Conservation (phyloP, 2,888 invertebrate species). For the Parnassius smintheus region DNA sequence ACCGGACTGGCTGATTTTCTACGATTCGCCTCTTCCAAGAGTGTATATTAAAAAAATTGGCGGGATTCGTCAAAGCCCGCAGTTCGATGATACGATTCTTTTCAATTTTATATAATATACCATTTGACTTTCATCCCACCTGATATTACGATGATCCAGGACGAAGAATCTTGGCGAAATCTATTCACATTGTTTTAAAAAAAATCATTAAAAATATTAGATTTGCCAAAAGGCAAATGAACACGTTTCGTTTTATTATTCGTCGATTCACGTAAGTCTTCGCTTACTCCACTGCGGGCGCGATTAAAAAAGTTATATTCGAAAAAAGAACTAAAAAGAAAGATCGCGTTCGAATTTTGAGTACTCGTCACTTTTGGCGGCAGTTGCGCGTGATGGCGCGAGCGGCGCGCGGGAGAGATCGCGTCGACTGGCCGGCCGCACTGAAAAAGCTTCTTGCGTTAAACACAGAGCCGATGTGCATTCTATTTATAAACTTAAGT, state of each 20-base stretch:
- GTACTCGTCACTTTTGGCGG: conserved; percentile 54
- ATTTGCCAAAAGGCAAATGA: conserved; percentile 19
- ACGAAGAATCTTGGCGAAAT: conserved; percentile 5
- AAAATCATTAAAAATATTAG: conserved; percentile 4
- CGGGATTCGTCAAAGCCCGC: conserved; percentile 1
- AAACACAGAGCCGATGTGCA: conserved; percentile 70
- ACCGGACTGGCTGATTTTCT: background rate
- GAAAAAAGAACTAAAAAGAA: conserved; percentile 32
- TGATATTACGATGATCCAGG: conserved; percentile 15
- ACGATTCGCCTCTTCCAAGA: background rate
- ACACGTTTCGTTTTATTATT: conserved; percentile 24
- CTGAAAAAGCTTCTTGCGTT: conserved; percentile 73
- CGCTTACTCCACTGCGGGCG: conserved; percentile 26
- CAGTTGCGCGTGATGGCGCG: conserved; percentile 55
- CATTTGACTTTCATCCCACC: conserved; percentile 20
- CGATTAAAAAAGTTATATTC: conserved; percentile 32
- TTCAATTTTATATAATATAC: conserved; percentile 6
- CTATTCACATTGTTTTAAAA: conserved; percentile 13
- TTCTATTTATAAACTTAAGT: conserved; percentile 78
- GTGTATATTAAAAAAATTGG: conserved; percentile 13
- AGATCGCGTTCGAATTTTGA: conserved; percentile 46
- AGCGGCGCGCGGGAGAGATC: conserved; percentile 60
- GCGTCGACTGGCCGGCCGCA: conserved; percentile 66
- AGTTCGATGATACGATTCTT: background rate
- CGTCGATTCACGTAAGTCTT: conserved; percentile 27